phyloP scores from a whole-genome alignment of 2,888 invertebrate genomes.

The Euproctis similis region DNA sequence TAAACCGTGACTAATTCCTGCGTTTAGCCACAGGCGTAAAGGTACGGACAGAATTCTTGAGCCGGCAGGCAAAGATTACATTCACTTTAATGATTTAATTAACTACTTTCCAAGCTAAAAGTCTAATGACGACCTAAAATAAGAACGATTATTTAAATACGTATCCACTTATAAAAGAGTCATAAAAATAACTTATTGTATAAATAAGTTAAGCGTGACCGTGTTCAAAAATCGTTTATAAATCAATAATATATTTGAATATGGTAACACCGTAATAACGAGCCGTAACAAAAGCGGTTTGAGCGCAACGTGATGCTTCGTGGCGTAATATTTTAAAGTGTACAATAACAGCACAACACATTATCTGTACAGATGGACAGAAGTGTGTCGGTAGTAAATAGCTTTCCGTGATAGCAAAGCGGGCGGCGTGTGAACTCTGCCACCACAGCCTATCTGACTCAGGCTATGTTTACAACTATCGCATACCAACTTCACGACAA shows the following conservation, averaged over 20 bases:
- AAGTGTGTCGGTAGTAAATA: conserved; percentile 56
- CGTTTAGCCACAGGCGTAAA: conserved; percentile 30
- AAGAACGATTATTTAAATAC: too few species aligned
- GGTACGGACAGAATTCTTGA: conserved; percentile 27
- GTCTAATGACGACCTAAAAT: too few species aligned
- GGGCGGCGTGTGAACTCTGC: conserved; percentile 46
- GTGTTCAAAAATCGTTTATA: too few species aligned
- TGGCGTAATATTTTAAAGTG: conserved; percentile 31
- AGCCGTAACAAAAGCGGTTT: conserved; percentile 3
- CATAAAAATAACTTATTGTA: too few species aligned
- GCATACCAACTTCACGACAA: conserved; percentile 1
- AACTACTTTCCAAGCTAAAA: too few species aligned
- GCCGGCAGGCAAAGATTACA: conserved; percentile 29
- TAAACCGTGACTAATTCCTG: conserved; percentile 46
- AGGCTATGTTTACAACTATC: conserved; percentile 13
- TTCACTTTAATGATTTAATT: too few species aligned
- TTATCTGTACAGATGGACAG: conserved; percentile 45
- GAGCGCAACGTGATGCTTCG: conserved; percentile 14
- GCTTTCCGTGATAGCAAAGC: conserved; percentile 44
- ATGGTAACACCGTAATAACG: conserved; percentile 1
- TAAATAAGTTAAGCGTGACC: too few species aligned
- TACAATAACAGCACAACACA: conserved; percentile 38
- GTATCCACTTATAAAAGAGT: too few species aligned
- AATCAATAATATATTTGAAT: too few species aligned
- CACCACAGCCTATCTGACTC: conserved; percentile 19